These are phyloP conservation scores for Mesochorus sp. DNA, from an alignment of 2,888 invertebrate genomes.

Conservation along the genomic window DNA sequence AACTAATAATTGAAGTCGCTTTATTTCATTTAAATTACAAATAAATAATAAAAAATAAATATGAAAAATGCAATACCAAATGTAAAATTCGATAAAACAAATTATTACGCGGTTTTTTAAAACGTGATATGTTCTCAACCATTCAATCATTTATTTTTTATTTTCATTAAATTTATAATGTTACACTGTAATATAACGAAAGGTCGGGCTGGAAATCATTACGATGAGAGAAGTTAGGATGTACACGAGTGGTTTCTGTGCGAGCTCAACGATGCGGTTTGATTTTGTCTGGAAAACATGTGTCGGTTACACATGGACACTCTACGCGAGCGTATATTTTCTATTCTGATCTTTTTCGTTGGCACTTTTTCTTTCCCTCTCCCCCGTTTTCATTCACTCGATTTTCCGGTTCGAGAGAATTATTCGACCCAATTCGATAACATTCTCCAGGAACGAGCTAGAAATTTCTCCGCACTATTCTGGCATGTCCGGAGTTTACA, in stretches of 20 bases:
- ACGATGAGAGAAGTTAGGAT: neutral
- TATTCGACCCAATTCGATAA: constrained; percentile 56
- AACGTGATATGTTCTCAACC: no score
- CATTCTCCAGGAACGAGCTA: constrained; percentile 34
- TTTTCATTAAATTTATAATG: constrained; percentile 13
- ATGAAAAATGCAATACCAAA: no score
- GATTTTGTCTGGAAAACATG: constrained; percentile 31
- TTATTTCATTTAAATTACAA: no score
- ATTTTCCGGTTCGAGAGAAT: constrained; percentile 38
- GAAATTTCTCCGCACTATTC: constrained; percentile 43
- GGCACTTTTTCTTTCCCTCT: neutral
- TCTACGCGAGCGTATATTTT: neutral
- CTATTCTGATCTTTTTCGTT: neutral
- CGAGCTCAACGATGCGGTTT: constrained; percentile 23
- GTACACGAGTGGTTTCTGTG: neutral
- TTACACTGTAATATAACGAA: neutral
- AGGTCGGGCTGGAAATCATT: neutral
- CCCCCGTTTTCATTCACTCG: constrained; percentile 19
- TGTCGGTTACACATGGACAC: constrained; percentile 33
- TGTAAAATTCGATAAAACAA: no score
- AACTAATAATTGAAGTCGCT: no score
- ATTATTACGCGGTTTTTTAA: no score
- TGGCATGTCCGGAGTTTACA: constrained; percentile 26
- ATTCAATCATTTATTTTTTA: neutral
- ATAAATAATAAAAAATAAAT: neutral